Evolutionary conservation across 2,113 vertebrate species (phyloP).

Genomic region (Alligator sinensis): DNA sequence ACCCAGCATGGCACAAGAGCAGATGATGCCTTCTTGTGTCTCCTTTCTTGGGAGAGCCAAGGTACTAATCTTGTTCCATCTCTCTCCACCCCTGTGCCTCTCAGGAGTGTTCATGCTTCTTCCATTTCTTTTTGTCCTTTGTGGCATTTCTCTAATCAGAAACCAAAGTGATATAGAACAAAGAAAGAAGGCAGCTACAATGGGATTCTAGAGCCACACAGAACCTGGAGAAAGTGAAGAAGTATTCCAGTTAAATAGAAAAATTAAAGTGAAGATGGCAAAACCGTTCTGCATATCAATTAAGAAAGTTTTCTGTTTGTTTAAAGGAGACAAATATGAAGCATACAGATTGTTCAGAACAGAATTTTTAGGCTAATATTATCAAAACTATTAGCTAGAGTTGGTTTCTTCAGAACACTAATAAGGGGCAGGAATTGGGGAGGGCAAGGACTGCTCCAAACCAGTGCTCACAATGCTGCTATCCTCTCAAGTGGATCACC

Average conservation of each 20-base stretch:
- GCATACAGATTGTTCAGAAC: neutral
- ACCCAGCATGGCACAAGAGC: neutral
- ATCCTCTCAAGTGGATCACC: too few relatives aligned
- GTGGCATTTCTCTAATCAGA: neutral
- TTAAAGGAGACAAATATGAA: neutral
- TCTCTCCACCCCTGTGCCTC: neutral
- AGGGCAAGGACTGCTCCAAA: too few relatives aligned
- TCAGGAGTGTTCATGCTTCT: neutral
- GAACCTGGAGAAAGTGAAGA: neutral
- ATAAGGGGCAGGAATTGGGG: too few relatives aligned
- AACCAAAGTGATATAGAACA: neutral
- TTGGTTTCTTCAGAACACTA: neutral
- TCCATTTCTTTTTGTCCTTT: neutral
- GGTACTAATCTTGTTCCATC: neutral
- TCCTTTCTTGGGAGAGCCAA: neutral
- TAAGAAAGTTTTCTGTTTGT: neutral
- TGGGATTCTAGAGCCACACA: neutral
- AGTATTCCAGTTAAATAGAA: neutral
- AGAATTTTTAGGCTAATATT: neutral
- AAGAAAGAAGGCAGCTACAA: neutral
- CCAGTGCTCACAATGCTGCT: too few relatives aligned
- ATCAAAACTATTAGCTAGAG: neutral
- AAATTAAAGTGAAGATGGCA: neutral
- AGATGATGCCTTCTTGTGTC: neutral
- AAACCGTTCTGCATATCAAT: neutral